Conservation (phyloP, 1,140 invertebrate species). For the Aphis gossypii region DNA sequence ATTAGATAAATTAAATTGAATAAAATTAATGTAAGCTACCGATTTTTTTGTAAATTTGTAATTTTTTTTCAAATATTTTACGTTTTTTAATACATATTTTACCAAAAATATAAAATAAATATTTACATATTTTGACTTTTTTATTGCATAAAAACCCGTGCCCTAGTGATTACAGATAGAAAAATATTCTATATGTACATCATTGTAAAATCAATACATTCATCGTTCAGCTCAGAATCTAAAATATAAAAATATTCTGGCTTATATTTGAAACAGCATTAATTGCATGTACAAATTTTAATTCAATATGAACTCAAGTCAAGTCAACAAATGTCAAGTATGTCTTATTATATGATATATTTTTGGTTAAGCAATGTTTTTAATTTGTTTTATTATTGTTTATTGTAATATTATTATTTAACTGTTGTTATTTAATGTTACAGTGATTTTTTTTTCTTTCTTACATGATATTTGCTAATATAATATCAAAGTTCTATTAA, state of each 20-base stretch:
- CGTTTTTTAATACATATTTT: background rate
- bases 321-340: background rate
- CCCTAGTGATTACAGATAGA: background rate
- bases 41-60: background rate
- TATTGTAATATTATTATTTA: background rate
- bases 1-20: background rate
- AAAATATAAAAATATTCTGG: background rate
- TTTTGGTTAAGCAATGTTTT: too few relatives aligned
- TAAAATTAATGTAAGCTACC: background rate
- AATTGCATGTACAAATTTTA: background rate
- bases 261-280: background rate
- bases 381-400: too few relatives aligned
- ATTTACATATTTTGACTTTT: background rate
- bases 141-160: background rate
- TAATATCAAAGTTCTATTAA: background rate
- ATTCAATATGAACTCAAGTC: background rate
- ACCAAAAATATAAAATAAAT: background rate
- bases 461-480: background rate
- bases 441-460: background rate
- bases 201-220: too few relatives aligned
- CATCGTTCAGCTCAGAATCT: too few relatives aligned
- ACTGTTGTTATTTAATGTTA: too few relatives aligned
- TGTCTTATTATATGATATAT: background rate
- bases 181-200: too few relatives aligned
- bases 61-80: background rate